phyloP scores from a whole-genome alignment of 2,113 vertebrate genomes.

The Cichladusa arquata region DNA sequence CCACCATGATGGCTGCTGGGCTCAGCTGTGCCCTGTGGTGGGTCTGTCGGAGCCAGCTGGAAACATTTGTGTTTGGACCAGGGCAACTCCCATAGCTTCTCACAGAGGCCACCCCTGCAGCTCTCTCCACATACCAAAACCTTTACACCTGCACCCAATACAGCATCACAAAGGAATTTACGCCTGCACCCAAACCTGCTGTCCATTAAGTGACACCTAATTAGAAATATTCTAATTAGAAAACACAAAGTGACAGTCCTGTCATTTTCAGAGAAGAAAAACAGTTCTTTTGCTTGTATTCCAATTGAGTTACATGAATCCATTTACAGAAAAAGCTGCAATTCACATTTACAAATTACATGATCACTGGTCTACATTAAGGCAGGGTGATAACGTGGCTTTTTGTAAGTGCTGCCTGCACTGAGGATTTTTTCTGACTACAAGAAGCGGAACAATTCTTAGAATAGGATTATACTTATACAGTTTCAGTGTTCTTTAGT shows the following conservation, averaged over 20 bases:
- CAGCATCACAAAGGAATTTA: not conserved
- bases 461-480: not conserved
- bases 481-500: not conserved
- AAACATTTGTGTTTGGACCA: not conserved
- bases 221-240: not conserved
- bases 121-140: not conserved
- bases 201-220: not conserved
- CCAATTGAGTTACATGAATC: not conserved
- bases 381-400: not conserved
- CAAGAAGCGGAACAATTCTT: not conserved
- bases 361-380: not conserved
- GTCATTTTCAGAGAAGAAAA: not conserved
- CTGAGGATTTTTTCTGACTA: not conserved
- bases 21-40: fast-evolving
- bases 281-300: not conserved
- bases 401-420: not conserved
- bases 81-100: fast-evolving
- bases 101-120: not conserved
- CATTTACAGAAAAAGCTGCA: not conserved
- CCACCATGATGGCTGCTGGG: not conserved
- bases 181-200: not conserved
- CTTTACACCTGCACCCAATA: not conserved
- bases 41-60: fast-evolving
- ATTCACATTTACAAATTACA: not conserved
- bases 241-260: not conserved